Base-by-base conservation (phyloP, 2,113 vertebrate species). In the Macquaria ambigua region DNA sequence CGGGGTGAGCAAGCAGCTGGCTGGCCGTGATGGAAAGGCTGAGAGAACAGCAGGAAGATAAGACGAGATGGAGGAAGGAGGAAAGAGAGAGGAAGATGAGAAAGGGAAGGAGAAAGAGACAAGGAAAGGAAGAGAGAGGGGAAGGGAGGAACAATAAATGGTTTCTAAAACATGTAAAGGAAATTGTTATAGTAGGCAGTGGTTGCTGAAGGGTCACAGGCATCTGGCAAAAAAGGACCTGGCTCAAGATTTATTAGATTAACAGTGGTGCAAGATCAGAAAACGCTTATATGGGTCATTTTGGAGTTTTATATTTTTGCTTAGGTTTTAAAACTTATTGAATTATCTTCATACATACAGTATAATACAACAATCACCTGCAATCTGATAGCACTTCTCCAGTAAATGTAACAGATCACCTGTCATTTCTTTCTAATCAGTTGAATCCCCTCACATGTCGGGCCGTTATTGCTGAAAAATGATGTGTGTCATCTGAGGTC, bases 401-500 rank as follows among this genome's bases (percentile, higher is more conserved):
- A 37, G 16, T 23, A 39, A 41, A 78, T 37, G 50, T 46, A 68
- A 90, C 52, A 82, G 76, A 78, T 86, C 61, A 81, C 43, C 56
- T 43, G 16, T 31, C 62, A 66, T 56, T 81, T 46, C 53, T 67
- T 80, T 59, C 58, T 53, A 78, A 79, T 85, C 53, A 11, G 61
- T 25, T 48, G 74, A 90, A 88, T 87, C 79, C 78, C 64, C 82
- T 71, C 77, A 73, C 74, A 83, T 86, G 80, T 74, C 34, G 72
- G 81, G 83, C 68, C 52, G 76, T 87, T 85, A 74, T 15, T 75
- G 58, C 39, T 73, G 75, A 84, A 69, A 72, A 81, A 92, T 10
- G 48, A 81, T 20, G 72, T 79, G 83, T 81, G 82, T 86, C 85
- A 81, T 86, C 62, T 56, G 83, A 87, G 87, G 81, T 55, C 85